Conservation (phyloP, 2,888 invertebrate species). For the Maniola hyperantus region DNA sequence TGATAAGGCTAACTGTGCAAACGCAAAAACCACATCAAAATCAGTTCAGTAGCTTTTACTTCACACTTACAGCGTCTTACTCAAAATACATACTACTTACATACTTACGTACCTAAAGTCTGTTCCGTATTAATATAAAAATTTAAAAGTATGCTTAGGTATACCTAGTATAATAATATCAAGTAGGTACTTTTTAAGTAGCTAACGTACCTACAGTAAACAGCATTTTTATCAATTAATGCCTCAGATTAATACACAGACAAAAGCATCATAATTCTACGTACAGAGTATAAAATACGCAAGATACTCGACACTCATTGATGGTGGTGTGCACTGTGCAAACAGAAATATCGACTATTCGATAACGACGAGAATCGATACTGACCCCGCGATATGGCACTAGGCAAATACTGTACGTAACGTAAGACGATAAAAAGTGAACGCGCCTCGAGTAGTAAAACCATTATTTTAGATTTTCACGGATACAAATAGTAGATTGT, state of each 20-base stretch:
- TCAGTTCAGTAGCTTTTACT: too few relatives aligned
- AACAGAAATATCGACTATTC: conserved; percentile 77
- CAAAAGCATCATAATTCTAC: background rate
- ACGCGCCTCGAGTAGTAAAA: conserved; percentile 49
- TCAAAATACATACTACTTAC: too few relatives aligned
- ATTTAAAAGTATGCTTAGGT: too few relatives aligned
- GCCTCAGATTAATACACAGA: background rate
- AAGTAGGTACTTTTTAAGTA: too few relatives aligned
- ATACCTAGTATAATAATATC: too few relatives aligned
- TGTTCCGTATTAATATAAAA: too few relatives aligned
- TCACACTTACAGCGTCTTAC: too few relatives aligned
- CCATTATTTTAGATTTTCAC: conserved; percentile 15
- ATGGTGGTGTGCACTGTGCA: conserved; percentile 68
- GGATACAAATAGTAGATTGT: too few relatives aligned
- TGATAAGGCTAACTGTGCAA: too few relatives aligned
- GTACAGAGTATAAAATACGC: conserved; percentile 62
- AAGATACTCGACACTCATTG: conserved; percentile 75
- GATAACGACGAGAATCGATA: conserved; percentile 76
- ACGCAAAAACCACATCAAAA: too few relatives aligned
- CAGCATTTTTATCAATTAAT: background rate
- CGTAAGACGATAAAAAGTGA: conserved; percentile 59
- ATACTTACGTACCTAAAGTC: too few relatives aligned
- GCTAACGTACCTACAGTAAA: too few relatives aligned
- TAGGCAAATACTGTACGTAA: conserved; percentile 59
- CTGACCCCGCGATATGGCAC: conserved; percentile 64